A percentile compares a stretch with the other conserved stretches of the same genome.
Conservation (phyloP, 2,888 invertebrate species). For the Oxystoma pomonae region DNA sequence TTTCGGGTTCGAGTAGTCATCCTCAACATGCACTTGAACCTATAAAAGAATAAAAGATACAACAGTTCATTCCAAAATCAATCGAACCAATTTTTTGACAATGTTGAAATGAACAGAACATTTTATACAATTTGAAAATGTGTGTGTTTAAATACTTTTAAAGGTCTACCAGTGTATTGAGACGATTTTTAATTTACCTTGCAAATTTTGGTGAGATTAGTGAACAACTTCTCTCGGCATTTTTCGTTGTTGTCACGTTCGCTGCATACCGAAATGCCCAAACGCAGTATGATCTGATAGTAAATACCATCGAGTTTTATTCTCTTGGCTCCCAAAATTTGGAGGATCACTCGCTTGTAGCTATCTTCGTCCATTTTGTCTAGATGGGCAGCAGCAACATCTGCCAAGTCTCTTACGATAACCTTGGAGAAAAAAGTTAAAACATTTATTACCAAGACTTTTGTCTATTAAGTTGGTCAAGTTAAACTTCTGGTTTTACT, state of each 20-base stretch:
- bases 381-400: constrained; percentile 48
- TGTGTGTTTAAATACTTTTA: too few species aligned
- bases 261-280: constrained; percentile 48
- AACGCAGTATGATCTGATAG: constrained; percentile 46
- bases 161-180: too few species aligned
- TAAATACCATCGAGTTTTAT: constrained; percentile 42
- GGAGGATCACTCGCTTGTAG: constrained; percentile 48
- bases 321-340: constrained; percentile 48
- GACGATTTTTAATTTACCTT: constrained; percentile 47
- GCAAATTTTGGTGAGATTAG: constrained; percentile 50
- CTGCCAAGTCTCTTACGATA: constrained; percentile 42
- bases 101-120: too few species aligned
- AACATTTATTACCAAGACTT: too few species aligned
- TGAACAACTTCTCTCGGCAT: constrained; percentile 39
- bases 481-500: too few species aligned
- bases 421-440: constrained; percentile 13
- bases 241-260: constrained; percentile 33
- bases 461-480: too few species aligned
- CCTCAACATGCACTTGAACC: constrained; percentile 42
- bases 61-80: too few species aligned
- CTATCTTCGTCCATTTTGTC: constrained; percentile 52
- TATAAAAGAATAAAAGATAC: too few species aligned
- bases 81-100: too few species aligned
- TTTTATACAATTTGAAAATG: too few species aligned
- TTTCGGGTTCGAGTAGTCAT: constrained; percentile 45